These are phyloP conservation scores for Hoplodrina blanda DNA, from an alignment of 2,888 invertebrate species.

Conservation along the genomic window DNA sequence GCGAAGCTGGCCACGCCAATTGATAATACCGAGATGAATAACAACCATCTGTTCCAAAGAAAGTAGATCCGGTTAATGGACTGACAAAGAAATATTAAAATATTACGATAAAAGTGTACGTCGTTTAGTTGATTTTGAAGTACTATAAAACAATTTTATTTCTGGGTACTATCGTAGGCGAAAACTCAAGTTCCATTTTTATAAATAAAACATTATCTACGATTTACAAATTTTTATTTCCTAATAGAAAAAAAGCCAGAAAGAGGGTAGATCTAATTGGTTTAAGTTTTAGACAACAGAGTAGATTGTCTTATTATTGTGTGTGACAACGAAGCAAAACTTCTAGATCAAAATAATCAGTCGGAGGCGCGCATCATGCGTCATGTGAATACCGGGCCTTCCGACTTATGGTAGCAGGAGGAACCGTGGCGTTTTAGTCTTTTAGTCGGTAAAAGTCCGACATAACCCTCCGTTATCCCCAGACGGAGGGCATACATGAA, in stretches of 20 bases:
- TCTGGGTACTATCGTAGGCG: background rate
- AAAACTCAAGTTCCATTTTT: background rate
- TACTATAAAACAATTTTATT: background rate
- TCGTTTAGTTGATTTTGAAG: background rate
- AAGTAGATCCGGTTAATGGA: background rate
- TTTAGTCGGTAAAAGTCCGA: no score
- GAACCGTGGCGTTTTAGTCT: no score
- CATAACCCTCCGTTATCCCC: no score
- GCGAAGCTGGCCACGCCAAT: constrained; percentile 85
- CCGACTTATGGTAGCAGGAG: no score
- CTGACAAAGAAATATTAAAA: background rate
- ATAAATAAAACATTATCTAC: background rate
- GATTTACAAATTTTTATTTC: background rate
- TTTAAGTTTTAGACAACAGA: background rate
- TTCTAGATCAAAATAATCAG: background rate
- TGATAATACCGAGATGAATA: constrained; percentile 88
- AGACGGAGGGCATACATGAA: no score
- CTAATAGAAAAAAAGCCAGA: background rate
- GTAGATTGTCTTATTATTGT: background rate
- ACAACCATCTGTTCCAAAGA: constrained; percentile 84
- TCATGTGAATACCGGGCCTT: no score
- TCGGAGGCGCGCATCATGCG: no score
- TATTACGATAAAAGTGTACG: background rate
- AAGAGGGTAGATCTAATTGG: background rate
- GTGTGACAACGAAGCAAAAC: background rate